Evolutionary conservation across 2,113 vertebrate genomes (phyloP).

Genomic region (Ictidomys tridecemlineatus): DNA sequence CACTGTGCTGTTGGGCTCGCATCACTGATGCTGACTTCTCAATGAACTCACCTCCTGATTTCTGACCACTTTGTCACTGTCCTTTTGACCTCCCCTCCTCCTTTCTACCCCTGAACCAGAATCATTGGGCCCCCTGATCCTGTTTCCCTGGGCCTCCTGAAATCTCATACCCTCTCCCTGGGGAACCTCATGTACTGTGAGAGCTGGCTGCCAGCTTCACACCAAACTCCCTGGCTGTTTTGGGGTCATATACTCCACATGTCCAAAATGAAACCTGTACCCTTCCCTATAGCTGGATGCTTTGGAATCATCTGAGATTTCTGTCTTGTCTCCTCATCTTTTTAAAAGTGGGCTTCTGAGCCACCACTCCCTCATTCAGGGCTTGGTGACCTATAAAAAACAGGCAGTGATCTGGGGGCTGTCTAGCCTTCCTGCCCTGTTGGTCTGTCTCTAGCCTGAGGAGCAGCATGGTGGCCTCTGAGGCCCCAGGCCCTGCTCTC

Average conservation of each 20-base stretch:
- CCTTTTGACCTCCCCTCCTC: not conserved
- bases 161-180: rapidly evolving
- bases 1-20: rapidly evolving
- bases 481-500: no score
- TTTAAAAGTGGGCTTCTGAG: not conserved
- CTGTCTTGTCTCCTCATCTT: not conserved
- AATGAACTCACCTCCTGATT: not conserved
- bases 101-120: not conserved
- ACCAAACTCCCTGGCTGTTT: rapidly evolving
- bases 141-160: not conserved
- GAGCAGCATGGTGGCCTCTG: not conserved
- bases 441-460: not conserved
- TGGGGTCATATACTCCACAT: rapidly evolving
- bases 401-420: not conserved
- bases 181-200: rapidly evolving
- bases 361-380: not conserved
- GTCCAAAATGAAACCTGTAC: not conserved
- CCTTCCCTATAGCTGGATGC: not conserved
- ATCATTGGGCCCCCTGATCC: no score
- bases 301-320: not conserved
- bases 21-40: not conserved
- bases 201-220: not conserved
- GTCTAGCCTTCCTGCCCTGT: not conserved
- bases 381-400: no score
- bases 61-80: not conserved